Percentiles rank a stretch among this genome's conserved stretches.
phyloP scores from a whole-genome alignment of 2,888 invertebrate species.

The Sabatieria punctata region DNA sequence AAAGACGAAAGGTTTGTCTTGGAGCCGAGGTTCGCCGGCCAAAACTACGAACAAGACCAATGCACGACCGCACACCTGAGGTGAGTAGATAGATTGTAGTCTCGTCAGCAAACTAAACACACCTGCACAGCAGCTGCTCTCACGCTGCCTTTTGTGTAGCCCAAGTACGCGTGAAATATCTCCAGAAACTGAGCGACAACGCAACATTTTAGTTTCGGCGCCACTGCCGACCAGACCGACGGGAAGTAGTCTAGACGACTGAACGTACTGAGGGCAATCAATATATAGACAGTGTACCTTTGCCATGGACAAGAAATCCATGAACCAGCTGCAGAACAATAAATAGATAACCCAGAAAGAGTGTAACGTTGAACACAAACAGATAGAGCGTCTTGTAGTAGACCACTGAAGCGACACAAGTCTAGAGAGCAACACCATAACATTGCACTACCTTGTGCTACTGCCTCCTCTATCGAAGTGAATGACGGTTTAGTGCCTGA shows the following conservation, averaged over 20 bases:
- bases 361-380: constrained; percentile 33
- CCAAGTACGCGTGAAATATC: constrained; percentile 69
- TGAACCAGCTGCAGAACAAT: constrained; percentile 22
- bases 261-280: too few species aligned
- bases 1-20: constrained; percentile 66
- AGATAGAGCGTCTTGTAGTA: constrained; percentile 28
- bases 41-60: constrained; percentile 64
- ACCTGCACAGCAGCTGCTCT: background rate
- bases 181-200: constrained; percentile 68
- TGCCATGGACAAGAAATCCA: constrained; percentile 19
- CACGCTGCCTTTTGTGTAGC: constrained; percentile 49
- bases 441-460: too few species aligned
- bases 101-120: too few species aligned
- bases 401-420: too few species aligned
- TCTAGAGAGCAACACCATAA: too few species aligned
- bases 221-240: background rate
- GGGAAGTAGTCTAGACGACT: constrained; percentile 3
- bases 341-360: constrained; percentile 30
- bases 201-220: constrained; percentile 50
- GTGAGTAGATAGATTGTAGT: too few species aligned
- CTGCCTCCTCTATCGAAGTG: too few species aligned
- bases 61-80: constrained; percentile 51
- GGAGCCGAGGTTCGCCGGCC: constrained; percentile 65
- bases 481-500: too few species aligned
- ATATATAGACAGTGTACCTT: constrained; percentile 18